Percentiles rank a stretch among this genome's conserved stretches.
phyloP scores from a whole-genome alignment of 2,113 vertebrate genomes.

The Sterrhoptilus dennistouni region DNA sequence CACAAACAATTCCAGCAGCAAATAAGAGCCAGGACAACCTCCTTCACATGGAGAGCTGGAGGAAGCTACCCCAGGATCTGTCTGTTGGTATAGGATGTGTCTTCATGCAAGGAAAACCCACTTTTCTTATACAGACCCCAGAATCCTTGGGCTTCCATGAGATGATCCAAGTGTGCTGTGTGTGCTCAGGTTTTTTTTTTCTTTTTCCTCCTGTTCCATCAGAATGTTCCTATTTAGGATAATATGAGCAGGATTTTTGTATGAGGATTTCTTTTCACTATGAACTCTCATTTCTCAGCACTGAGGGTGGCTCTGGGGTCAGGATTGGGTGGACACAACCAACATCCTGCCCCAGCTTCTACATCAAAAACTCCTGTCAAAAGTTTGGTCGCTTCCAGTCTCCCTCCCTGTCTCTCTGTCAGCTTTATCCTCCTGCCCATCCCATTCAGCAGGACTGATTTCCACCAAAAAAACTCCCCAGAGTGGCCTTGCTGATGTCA shows the following conservation, averaged over 20 bases:
- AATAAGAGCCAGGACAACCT: not conserved
- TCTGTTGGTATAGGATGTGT: not conserved
- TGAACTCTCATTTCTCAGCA: not conserved
- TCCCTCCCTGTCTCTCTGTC: not conserved
- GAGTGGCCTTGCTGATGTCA: not conserved
- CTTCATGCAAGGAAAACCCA: not conserved
- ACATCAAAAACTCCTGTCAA: not conserved
- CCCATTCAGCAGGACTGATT: not conserved
- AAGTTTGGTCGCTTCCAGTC: not conserved
- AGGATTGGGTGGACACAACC: not conserved
- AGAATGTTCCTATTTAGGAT: not conserved
- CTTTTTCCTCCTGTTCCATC: not conserved
- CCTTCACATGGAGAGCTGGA: not conserved
- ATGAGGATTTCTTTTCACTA: not conserved
- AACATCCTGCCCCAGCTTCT: not conserved
- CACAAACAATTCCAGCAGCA: not conserved
- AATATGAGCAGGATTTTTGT: not conserved
- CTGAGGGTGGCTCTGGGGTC: not conserved
- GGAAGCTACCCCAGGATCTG: not conserved
- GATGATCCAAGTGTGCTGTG: not conserved
- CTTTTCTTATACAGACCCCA: accelerated
- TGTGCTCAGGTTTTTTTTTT: not conserved
- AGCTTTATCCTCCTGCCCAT: not conserved
- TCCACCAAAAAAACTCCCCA: not conserved
- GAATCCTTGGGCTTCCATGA: not conserved